Percentiles rank a stretch among this genome's conserved stretches.
These are phyloP conservation scores for Gonatopus flavifemur DNA, from an alignment of 1,140 invertebrate species.

Conservation along the genomic window DNA sequence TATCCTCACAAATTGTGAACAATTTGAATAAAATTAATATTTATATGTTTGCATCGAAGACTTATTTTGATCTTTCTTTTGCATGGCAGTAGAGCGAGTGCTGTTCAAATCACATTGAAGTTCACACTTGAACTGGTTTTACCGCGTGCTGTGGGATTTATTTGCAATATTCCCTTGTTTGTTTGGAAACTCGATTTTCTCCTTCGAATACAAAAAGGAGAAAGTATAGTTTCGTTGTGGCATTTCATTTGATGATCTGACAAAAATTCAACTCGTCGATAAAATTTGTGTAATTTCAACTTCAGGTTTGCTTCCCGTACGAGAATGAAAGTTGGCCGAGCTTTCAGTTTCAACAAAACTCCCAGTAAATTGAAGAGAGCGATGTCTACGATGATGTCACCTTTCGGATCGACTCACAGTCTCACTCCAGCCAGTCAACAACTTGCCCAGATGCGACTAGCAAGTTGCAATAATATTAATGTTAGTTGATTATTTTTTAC, in stretches of 20 bases:
- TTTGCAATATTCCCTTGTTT: slow-evolving; percentile 19
- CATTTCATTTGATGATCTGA: slow-evolving; percentile 9
- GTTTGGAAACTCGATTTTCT: slow-evolving; percentile 31
- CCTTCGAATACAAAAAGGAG: slow-evolving; percentile 8
- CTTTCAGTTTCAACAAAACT: slow-evolving; percentile 93
- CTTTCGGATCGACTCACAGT: slow-evolving; percentile 78
- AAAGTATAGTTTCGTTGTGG: slow-evolving; percentile 32
- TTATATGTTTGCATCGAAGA: too few species aligned
- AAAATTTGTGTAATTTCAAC: slow-evolving; percentile 12
- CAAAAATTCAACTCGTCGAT: too few species aligned
- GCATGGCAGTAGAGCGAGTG: slow-evolving; percentile 8
- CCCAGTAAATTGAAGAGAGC: slow-evolving; percentile 90
- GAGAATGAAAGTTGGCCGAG: slow-evolving; percentile 85
- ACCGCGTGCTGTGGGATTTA: slow-evolving; percentile 21
- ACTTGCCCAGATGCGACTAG: slow-evolving; percentile 78
- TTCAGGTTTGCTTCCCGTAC: slow-evolving; percentile 78
- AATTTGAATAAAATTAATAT: too few species aligned
- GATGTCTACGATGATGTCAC: slow-evolving; percentile 93
- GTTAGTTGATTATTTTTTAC: slow-evolving; percentile 62
- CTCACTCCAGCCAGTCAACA: slow-evolving; percentile 71
- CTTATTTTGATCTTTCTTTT: slow-evolving; percentile 9
- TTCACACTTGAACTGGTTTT: slow-evolving; percentile 38
- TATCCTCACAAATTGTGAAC: too few species aligned
- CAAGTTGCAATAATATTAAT: slow-evolving; percentile 82
- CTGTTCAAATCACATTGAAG: slow-evolving; percentile 9